Conservation (phyloP, 2,888 invertebrate genomes). For the Diogma glabrata region DNA sequence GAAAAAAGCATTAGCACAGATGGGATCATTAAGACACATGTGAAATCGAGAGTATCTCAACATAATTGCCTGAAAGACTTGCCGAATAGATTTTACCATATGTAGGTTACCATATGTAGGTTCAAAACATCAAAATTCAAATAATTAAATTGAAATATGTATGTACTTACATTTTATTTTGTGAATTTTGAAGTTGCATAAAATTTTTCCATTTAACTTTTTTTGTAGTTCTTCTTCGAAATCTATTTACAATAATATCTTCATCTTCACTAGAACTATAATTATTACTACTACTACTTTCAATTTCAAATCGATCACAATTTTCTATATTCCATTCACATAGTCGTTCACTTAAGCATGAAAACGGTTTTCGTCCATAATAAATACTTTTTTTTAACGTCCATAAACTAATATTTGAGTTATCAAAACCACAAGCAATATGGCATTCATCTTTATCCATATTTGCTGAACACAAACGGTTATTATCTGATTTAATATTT, state of each 20-base stretch:
- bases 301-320: constrained; percentile 13
- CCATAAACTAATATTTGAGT: constrained; percentile 33
- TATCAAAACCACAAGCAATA: constrained; percentile 32
- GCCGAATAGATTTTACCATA: too few species aligned
- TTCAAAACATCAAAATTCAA: constrained; percentile 9
- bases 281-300: constrained; percentile 8
- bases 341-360: constrained; percentile 21
- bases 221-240: constrained; percentile 15
- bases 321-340: constrained; percentile 33
- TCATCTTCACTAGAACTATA: constrained; percentile 19
- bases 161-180: constrained; percentile 30
- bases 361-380: constrained; percentile 30
- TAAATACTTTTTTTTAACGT: constrained; percentile 30
- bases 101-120: too few species aligned
- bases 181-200: constrained; percentile 18
- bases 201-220: constrained; percentile 21
- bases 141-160: background rate
- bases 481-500: constrained; percentile 7
- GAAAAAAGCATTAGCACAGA: too few species aligned
- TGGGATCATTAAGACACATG: too few species aligned
- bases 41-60: too few species aligned
- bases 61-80: too few species aligned
- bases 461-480: constrained; percentile 21
- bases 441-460: constrained; percentile 32
- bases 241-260: constrained; percentile 15